These are phyloP conservation scores for Myotis planiceps DNA, from an alignment of 2,797 vertebrate genomes.

Conservation along the genomic window DNA sequence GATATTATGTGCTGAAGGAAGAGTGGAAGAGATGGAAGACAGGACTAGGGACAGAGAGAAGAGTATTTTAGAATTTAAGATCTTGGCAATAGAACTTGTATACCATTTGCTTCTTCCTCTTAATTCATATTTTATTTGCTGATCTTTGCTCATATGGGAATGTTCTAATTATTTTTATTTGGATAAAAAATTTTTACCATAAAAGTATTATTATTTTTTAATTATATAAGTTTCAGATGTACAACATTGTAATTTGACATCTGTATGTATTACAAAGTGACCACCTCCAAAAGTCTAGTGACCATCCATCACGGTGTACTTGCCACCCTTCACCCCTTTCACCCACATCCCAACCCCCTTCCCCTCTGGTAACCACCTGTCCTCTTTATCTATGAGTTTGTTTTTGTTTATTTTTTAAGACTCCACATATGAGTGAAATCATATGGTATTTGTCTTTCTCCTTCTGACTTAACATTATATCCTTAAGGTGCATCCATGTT, in stretches of 20 bases:
- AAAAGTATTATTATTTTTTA: neutral
- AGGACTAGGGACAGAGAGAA: neutral
- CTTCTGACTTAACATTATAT: neutral
- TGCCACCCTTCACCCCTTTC: neutral
- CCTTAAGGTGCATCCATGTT: neutral
- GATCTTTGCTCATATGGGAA: neutral
- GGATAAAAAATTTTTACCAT: neutral
- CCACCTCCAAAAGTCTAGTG: neutral
- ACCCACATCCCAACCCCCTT: neutral
- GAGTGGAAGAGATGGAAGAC: neutral
- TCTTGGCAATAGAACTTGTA: neutral
- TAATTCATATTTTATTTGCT: neutral
- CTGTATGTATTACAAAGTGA: neutral
- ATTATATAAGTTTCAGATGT: neutral
- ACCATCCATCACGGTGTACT: neutral
- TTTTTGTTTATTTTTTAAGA: neutral
- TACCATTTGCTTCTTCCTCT: neutral
- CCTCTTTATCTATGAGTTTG: neutral
- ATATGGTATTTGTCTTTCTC: neutral
- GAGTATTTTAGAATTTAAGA: neutral
- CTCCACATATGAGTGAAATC: neutral
- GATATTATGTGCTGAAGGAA: neutral
- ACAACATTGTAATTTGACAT: neutral
- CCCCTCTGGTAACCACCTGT: neutral
- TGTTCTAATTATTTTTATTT: neutral